Base-by-base conservation (phyloP, 2,113 vertebrate genomes). In the Alethe diademata region DNA sequence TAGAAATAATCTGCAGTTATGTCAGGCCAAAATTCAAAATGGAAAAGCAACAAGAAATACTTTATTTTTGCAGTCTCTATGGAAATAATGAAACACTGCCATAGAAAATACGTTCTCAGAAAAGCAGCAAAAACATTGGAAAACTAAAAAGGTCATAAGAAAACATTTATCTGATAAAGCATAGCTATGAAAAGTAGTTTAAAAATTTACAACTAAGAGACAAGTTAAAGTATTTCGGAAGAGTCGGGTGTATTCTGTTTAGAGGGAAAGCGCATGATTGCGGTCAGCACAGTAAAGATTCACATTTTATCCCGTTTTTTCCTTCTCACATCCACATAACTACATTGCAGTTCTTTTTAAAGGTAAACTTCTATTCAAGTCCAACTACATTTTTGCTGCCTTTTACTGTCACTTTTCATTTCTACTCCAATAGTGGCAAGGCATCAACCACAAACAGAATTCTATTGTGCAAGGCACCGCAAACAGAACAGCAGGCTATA, bases 241-340 rank as follows among this genome's bases (percentile, higher is more conserved):
- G 18, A 66, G 7, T 50, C 36, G 6, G 4, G 3, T 19, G 9
- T n/a, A n/a, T 29, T 47, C 54, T 45, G 1, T 58, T 74, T 36
- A 42, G 25, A 72, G 9, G 6, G 10, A n/a, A 11, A 65, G 3
- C 2, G 5, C 2, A 4, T 4, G 4, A 80, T 1, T 9, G 0
- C 42, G 60, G 9, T 2, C 28, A 84, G 40, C 6, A 33, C 6
- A 13, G 35, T 25, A 54, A 79, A 73, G 4, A 42, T 1, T 6
- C 0, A 36, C 0, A 28, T 74, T 81, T 78, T 15, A 16, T 50
- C 6, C 20, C 2, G 3, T 35, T 64, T 62, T 36, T 4, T 6
- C 9, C 11, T 6, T 5, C 45, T 76, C 23, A 26, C 9, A 29
- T 36, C 16, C 53, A 29, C 33, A 45, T 57, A 62, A 26, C 7